Conservation (phyloP, 2,113 vertebrate genomes). For the Lanius collurio region DNA sequence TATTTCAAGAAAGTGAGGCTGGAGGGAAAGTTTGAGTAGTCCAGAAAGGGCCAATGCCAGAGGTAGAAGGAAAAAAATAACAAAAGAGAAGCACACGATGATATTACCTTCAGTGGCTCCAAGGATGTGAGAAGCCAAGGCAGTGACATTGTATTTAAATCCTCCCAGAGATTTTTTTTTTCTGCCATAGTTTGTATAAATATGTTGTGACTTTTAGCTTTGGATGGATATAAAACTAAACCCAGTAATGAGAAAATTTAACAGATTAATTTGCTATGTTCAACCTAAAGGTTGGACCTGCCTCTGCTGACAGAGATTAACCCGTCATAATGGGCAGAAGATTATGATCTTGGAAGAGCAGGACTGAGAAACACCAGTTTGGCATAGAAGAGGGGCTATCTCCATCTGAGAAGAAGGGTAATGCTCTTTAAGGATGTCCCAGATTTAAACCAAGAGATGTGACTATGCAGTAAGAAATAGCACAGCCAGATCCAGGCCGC, state of each 20-base stretch:
- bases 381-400: neutral
- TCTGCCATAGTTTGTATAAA: neutral
- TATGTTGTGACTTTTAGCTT: neutral
- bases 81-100: neutral
- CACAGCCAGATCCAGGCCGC: neutral
- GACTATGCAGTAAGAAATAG: neutral
- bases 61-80: neutral
- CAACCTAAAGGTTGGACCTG: neutral
- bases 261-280: neutral
- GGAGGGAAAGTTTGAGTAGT: neutral
- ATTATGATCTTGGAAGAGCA: neutral
- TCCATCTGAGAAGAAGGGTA: neutral
- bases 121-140: neutral
- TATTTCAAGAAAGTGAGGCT: neutral
- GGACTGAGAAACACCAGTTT: neutral
- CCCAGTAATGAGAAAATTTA: neutral
- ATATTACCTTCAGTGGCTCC: neutral
- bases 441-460: neutral
- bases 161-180: neutral
- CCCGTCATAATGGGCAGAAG: neutral
- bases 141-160: neutral
- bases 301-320: neutral
- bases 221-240: neutral
- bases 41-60: neutral
- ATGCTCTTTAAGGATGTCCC: neutral